Evolutionary conservation across 2,888 invertebrate species (phyloP).

Genomic region (Athripsodes cinereus): DNA sequence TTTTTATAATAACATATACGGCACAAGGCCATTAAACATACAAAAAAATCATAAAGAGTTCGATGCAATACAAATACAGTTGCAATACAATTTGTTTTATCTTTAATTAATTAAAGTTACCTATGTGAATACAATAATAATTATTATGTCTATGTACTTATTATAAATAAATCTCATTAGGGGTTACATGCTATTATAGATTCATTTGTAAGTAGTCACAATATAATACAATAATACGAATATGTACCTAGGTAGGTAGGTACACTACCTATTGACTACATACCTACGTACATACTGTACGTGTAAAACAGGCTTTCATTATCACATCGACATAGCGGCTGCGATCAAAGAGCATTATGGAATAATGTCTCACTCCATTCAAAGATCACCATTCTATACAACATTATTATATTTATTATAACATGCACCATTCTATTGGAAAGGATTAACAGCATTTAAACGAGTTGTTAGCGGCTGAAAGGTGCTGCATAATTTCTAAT

Average conservation of each 20-base stretch:
- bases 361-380: slow-evolving; percentile 19
- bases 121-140: too few relatives aligned
- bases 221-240: too few relatives aligned
- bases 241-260: background rate
- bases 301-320: slow-evolving; percentile 8
- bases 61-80: too few relatives aligned
- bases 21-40: too few relatives aligned
- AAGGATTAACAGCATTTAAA: background rate
- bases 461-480: background rate
- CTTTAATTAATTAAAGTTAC: too few relatives aligned
- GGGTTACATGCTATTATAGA: too few relatives aligned
- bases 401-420: slow-evolving; percentile 12
- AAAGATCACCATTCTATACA: slow-evolving; percentile 10
- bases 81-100: too few relatives aligned
- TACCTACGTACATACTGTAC: background rate
- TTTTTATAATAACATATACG: too few relatives aligned
- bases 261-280: background rate
- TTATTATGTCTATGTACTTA: too few relatives aligned
- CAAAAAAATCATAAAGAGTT: too few relatives aligned
- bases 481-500: slow-evolving; percentile 17
- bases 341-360: slow-evolving; percentile 17
- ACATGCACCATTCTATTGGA: background rate
- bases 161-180: too few relatives aligned
- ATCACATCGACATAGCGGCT: slow-evolving; percentile 15
- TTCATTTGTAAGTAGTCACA: too few relatives aligned